phyloP scores from a whole-genome alignment of 37 sponge, comb jelly and placozoan species.

The Haliclona indistincta region DNA sequence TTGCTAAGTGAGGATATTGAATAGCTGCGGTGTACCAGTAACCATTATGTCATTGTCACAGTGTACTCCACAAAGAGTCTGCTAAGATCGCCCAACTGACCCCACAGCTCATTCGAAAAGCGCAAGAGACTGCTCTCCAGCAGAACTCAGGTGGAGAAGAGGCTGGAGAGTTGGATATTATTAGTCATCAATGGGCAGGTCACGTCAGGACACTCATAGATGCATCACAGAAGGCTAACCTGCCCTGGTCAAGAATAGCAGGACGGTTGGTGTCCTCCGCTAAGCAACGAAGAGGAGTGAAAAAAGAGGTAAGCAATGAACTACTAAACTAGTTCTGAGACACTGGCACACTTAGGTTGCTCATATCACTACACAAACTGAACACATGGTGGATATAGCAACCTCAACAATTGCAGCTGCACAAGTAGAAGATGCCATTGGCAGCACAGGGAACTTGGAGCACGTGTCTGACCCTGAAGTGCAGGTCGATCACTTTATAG shows the following conservation, averaged over 20 bases:
- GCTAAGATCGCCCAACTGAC: constrained; percentile 38
- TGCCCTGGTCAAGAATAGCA: constrained; percentile 73
- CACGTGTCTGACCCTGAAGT: constrained; percentile 26
- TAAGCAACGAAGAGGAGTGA: constrained; percentile 27
- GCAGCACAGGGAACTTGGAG: constrained; percentile 1
- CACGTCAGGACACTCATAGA: constrained; percentile 48
- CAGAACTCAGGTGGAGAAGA: constrained; percentile 1
- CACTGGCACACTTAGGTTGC: constrained; percentile 25
- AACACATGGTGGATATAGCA: constrained; percentile 64
- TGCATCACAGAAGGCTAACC: constrained; percentile 59
- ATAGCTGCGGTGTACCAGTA: neutral
- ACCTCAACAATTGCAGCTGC: constrained; percentile 59
- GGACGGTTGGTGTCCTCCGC: constrained; percentile 53
- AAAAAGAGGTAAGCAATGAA: constrained; percentile 34
- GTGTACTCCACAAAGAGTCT: constrained; percentile 49
- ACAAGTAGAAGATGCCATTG: constrained; percentile 57
- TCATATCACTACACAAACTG: constrained; percentile 58
- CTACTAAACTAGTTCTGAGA: neutral
- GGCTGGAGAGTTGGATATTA: constrained; percentile 4
- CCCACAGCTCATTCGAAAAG: constrained; percentile 48
- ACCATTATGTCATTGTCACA: neutral
- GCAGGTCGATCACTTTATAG: constrained; percentile 7
- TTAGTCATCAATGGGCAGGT: constrained; percentile 55
- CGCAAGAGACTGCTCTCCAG: constrained; percentile 18
- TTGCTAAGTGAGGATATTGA: constrained; percentile 22